Evolutionary conservation across 1,140 invertebrate species (phyloP).

Genomic region (Schlechtendalia chinensis): DNA sequence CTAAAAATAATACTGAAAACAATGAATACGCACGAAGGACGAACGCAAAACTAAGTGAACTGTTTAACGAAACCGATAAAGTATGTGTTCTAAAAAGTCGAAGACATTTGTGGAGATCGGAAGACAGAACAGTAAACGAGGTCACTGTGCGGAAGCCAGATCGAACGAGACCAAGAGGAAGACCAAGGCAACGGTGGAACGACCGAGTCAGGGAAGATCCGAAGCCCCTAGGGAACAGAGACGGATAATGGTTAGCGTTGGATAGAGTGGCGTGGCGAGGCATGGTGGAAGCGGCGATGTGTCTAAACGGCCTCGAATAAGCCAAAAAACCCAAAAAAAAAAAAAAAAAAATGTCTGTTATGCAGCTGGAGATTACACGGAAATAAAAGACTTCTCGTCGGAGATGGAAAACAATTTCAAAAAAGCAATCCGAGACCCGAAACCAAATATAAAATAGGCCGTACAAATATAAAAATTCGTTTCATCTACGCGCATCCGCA

Average conservation of each 20-base stretch:
- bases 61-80: neutral
- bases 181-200: neutral
- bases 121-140: neutral
- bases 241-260: neutral
- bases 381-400: no score
- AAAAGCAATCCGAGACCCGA: no score
- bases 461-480: no score
- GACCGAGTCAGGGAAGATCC: neutral
- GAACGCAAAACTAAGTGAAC: neutral
- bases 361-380: no score
- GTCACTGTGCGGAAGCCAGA: slow-evolving; percentile 15
- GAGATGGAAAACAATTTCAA: no score
- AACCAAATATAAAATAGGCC: no score
- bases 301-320: slow-evolving; percentile 4
- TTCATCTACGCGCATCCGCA: no score
- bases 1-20: neutral
- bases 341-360: no score
- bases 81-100: slow-evolving; percentile 19
- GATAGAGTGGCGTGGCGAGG: slow-evolving; percentile 8
- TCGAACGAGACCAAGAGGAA: neutral
- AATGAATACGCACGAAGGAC: neutral
- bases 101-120: neutral
- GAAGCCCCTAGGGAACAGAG: neutral
- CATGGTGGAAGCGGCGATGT: slow-evolving; percentile 2
- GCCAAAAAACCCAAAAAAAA: no score